phyloP scores from a whole-genome alignment of 2,888 invertebrate species.

The Melanotus villosus region DNA sequence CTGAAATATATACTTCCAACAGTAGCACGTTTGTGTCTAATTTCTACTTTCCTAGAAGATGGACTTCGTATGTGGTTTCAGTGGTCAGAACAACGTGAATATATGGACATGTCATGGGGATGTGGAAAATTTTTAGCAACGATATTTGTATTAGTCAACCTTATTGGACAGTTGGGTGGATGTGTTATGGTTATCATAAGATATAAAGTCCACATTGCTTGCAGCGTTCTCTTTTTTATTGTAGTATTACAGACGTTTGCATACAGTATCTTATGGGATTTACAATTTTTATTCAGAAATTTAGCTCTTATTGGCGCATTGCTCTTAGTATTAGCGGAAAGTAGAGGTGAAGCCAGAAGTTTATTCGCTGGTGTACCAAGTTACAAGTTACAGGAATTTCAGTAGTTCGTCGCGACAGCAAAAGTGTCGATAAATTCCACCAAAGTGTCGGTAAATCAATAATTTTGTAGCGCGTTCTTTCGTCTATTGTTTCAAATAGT shows the following conservation, averaged over 20 bases:
- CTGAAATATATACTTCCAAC: conserved; percentile 95
- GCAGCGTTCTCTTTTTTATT: conserved; percentile 94
- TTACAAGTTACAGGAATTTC: too few species aligned
- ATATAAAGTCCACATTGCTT: conserved; percentile 92
- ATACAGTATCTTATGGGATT: conserved; percentile 98
- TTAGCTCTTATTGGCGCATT: conserved; percentile 98
- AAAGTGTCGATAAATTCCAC: too few species aligned
- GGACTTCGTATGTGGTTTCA: conserved; percentile 99
- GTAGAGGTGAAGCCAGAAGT: conserved; percentile 92
- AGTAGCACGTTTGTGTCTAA: conserved; percentile 94
- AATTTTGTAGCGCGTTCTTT: too few species aligned
- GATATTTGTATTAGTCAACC: conserved; percentile 94
- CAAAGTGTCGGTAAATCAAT: too few species aligned
- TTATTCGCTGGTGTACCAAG: conserved; percentile 96
- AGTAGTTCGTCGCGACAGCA: too few species aligned
- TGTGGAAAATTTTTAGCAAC: conserved; percentile 96
- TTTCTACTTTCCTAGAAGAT: conserved; percentile 99
- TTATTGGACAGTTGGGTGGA: conserved; percentile 96
- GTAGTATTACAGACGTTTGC: conserved; percentile 97
- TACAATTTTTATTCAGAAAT: conserved; percentile 96
- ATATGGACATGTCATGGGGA: conserved; percentile 98
- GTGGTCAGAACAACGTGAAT: conserved; percentile 97
- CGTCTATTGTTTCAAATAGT: too few species aligned
- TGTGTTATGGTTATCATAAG: conserved; percentile 96
- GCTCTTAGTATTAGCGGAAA: conserved; percentile 95